phyloP scores from a whole-genome alignment of 1,140 invertebrate genomes.

The fruit fly (Drosophila melanogaster) region Release_6_plus_ISO1_MT NT_033779.5:15517001-15517500 shows the following conservation, averaged over 20 bases:
- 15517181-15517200: slow-evolving; percentile 82
- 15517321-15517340: slow-evolving; percentile 73
- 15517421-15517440: slow-evolving; percentile 46
- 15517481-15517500: slow-evolving; percentile 55
- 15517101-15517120: slow-evolving; percentile 75
- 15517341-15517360: slow-evolving; percentile 8
- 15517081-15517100: slow-evolving; percentile 77
- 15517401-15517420: slow-evolving; percentile 64
- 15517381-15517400: slow-evolving; percentile 14
- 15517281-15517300: slow-evolving; percentile 63
- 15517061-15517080: slow-evolving; percentile 49
- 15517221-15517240: slow-evolving; percentile 22
- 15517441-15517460: slow-evolving; percentile 81
- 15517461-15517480: slow-evolving; percentile 67
- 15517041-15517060: slow-evolving; percentile 64
- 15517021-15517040: slow-evolving; percentile 2
- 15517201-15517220: slow-evolving; percentile 80
- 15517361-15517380: slow-evolving; percentile 4
- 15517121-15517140: slow-evolving; percentile 56
- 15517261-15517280: slow-evolving; percentile 76
- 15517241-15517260: slow-evolving; percentile 52
- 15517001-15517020: slow-evolving; percentile 5
- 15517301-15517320: slow-evolving; percentile 57
- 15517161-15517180: slow-evolving; percentile 60
- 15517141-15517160: slow-evolving; percentile 5